Evolutionary conservation across 2,113 vertebrate genomes (phyloP), one percentile per base, ranked within the genome.

Genomic region (Urocitellus parryii): DNA sequence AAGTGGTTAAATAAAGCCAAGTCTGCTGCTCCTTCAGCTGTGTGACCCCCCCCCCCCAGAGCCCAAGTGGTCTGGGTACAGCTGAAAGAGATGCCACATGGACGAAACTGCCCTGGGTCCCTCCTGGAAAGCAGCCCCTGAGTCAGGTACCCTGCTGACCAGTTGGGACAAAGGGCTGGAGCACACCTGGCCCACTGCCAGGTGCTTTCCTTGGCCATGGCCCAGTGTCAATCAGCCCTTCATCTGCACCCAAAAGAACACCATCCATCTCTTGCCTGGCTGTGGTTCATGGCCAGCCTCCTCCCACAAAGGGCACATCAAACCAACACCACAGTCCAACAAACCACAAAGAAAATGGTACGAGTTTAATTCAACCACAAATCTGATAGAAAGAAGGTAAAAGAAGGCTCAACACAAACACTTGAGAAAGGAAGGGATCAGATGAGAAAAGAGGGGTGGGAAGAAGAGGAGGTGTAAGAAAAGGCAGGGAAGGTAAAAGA

Each of bases 341-440:
- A 53, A 88, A 95, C 96, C 94, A 88, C 95, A 97, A 97, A 96
- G 97, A 95, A 97, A 98, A 97, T 96, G 3, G 3, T 18, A 93
- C 18, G 48, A 95, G 91, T 98, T 97, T 98, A 98, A 95, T 96
- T 95, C 95, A 98, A 97, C 93, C 97, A 96, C 98, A 80, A 97
- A 97, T 95, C 97, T 34, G 74, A 97, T 88, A 96, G 95, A 98
- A 97, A 97, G 96, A 95, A 76, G 77, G 17, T 61, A 88, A 90
- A 92, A 93, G 95, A 96, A 67, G 13, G 67, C 79, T 53, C 39
- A 68, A 68, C 95, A 92, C 84, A 93, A 80, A 97, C 95, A 88
- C 80, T 0, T 3, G 72, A 70, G 74, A 85, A 70, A 77, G 53
- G 80, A 72, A 63, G 34, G 94, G 27, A 7, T 11, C 14, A 11